Evolutionary conservation across 2,113 vertebrate species (phyloP).

Genomic region (Ivindomyrus marchei): DNA sequence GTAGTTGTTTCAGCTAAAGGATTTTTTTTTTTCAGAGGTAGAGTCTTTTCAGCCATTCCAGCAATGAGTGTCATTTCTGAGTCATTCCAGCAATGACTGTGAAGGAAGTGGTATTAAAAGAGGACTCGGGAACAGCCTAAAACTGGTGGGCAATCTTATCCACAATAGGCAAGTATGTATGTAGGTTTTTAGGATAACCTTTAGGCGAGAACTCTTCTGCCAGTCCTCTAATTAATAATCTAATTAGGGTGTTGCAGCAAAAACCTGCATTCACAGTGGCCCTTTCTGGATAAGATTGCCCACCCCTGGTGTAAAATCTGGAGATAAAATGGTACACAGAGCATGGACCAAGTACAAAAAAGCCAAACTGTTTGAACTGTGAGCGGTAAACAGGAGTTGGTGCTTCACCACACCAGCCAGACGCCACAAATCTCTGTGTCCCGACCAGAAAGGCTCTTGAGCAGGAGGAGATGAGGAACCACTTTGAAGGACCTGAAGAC

Average conservation of each 20-base stretch:
- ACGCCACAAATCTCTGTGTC: neutral
- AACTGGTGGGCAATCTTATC: neutral
- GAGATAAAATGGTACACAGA: neutral
- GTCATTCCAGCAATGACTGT: neutral
- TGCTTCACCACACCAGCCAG: neutral
- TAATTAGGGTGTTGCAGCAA: too few relatives aligned
- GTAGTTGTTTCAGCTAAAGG: neutral
- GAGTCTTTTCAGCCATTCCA: neutral
- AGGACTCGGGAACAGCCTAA: neutral
- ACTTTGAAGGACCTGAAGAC: neutral
- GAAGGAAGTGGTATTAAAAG: neutral
- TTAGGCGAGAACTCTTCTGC: too few relatives aligned
- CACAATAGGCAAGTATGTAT: too few relatives aligned
- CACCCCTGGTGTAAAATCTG: too few relatives aligned
- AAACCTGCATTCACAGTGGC: too few relatives aligned
- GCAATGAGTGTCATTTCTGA: too few relatives aligned
- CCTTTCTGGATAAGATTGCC: too few relatives aligned
- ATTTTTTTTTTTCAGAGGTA: neutral
- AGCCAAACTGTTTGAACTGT: neutral
- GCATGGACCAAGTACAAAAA: neutral
- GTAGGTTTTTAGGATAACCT: too few relatives aligned
- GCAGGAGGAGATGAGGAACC: neutral
- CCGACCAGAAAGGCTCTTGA: neutral
- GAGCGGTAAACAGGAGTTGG: neutral
- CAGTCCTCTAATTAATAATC: too few relatives aligned